Base-by-base conservation (phyloP, 2,113 vertebrate species). In the Xiphophorus maculatus region DNA sequence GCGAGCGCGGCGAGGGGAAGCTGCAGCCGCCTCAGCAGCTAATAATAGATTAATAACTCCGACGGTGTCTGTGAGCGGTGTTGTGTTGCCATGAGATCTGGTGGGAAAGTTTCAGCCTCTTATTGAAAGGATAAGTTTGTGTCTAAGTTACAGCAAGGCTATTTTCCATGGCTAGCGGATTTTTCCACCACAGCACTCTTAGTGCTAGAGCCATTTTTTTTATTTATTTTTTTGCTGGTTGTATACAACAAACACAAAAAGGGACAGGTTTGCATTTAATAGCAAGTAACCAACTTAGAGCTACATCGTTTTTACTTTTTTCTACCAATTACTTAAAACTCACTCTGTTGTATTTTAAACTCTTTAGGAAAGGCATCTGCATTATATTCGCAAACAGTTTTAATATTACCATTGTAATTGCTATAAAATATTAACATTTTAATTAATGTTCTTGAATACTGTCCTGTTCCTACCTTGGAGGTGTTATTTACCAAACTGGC, bases 41-140 rank as follows among this genome's bases (percentile, higher is more conserved):
- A 95, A 94, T 95, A 95, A 95, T 92, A 94, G 91, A 89, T 71
- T 90, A 91, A 92, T 75, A 85, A 87, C 71, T 84, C 79, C 60
- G 66, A 70, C 58, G 80, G 77, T 85, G 92, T 92, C 93, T 74
- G 79, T 67, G 11, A 92, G 93, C n/a, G 6, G 73, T 28, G 67
- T 64, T 79, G 7, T 67, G 65, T 77, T 81, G 82, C 35, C 51
- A 19, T n/a, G 70, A 88, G 77, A 77, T 32, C 74, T 76, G 35
- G 73, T 9, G 4, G 54, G 60, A 70, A 85, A 87, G 77, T 83
- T 83, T 70, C 1, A 6, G 44, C 48, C 84, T 73, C 68, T 79
- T 74, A 72, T 66, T 71, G 32, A 25, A 15, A 19, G 22, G 33
- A 27, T 42, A 28, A 62, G n/a, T 71, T 64, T 71, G 28, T 32